These are phyloP conservation scores for Cyanoramphus novaezelandiae DNA, from an alignment of 2,113 vertebrate genomes.

Conservation along the genomic window DNA sequence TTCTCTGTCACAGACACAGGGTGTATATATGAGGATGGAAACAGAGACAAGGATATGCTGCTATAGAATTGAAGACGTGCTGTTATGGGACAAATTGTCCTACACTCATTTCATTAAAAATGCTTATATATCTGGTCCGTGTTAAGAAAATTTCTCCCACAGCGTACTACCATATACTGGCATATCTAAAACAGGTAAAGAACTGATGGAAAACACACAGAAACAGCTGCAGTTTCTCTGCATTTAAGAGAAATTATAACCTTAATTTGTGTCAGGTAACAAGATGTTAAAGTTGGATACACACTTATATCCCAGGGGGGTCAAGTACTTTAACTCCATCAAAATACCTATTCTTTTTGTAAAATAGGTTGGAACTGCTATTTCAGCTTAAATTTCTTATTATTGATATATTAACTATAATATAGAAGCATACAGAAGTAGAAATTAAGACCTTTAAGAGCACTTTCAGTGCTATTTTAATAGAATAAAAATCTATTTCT, in stretches of 20 bases:
- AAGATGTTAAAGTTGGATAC: not conserved
- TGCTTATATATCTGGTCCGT: not conserved
- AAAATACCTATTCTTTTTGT: not conserved
- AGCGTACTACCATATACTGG: not conserved
- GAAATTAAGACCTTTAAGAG: not conserved
- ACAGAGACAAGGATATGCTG: accelerated
- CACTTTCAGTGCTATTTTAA: not conserved
- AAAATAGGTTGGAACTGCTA: not conserved
- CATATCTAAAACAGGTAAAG: not conserved
- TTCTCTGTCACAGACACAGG: not conserved
- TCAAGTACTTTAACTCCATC: not conserved
- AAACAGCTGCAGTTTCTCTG: not conserved
- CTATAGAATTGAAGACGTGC: not conserved
- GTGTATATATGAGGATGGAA: not conserved
- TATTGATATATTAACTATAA: not conserved
- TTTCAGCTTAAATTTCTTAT: not conserved
- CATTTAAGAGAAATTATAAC: not conserved
- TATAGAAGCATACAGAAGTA: not conserved
- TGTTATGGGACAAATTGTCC: not conserved
- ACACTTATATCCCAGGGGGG: not conserved
- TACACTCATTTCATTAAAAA: not conserved
- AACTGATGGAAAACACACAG: not conserved
- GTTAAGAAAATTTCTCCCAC: not conserved
- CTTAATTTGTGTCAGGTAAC: not conserved
- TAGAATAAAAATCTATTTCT: conserved; percentile 6